Base-by-base conservation (phyloP, 2,113 vertebrate genomes). In the Sorex fumeus region DNA sequence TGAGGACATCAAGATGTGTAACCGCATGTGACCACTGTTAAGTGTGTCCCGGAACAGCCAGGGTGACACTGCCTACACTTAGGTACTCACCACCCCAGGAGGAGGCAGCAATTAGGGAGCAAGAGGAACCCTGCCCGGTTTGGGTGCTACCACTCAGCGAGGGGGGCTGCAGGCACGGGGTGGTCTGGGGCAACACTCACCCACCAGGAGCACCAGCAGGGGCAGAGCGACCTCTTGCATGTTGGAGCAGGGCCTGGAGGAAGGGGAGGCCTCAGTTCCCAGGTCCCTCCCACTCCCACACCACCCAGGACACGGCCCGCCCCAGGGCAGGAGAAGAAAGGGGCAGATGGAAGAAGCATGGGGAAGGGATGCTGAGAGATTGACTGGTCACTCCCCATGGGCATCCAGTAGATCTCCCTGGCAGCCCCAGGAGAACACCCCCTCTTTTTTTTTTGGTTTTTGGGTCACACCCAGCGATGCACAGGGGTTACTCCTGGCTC, bases 191-290 rank as follows among this genome's bases (percentile, higher is more conserved):
- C 15, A 0, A 0, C 2, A 93, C 97, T 96, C 78, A 97, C 97
- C 91, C 62, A 93, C 84, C 91, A 97, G 87, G 69, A 97, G 43
- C 53, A 95, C 0, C 1, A 97, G 34, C 53, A 97, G 21, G 12
- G 76, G 53, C 45, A 96, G 74, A 13, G 27, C 25, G 23, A 85
- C n/a, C 50, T 93, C 81, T 36, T 32, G 88, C 96, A 97, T 97
- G 91, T 47, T 50, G 6, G 30, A 36, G 40, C 0, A 0, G 21
- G 77, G 79, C 87, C 95, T 95, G 74, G 71, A 62, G 60, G 72
- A 8, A 66, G 18, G 66, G 2, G 5, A 47, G 1, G 50, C 34
- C 78, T 40, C 15, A 21, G 34, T 11, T 74, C 45, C 57, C 60
- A 36, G 3, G 10, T 9, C 32, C 57, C 30, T 71, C 7, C 28